Percentiles rank a stretch among this genome's conserved stretches.
These are phyloP conservation scores for Lophius americanus DNA, from an alignment of 2,797 vertebrate genomes.

Conservation along the genomic window DNA sequence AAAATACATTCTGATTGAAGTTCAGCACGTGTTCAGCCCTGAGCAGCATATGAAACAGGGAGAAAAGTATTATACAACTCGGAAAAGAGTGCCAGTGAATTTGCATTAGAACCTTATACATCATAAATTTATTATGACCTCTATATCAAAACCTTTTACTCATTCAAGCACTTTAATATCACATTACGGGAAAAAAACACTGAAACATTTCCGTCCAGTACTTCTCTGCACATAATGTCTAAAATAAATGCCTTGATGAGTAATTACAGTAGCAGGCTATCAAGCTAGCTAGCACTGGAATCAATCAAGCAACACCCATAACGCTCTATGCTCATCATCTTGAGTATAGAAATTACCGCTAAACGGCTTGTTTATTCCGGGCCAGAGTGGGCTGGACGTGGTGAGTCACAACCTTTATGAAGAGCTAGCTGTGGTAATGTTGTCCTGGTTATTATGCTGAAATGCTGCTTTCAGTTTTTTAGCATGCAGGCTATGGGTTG, in stretches of 20 bases:
- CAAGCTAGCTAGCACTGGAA: slow-evolving; percentile 38
- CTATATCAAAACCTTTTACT: slow-evolving; percentile 19
- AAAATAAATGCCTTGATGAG: slow-evolving; percentile 28
- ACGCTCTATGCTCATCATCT: slow-evolving; percentile 42
- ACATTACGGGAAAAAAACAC: slow-evolving; percentile 9
- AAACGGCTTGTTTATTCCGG: slow-evolving; percentile 53
- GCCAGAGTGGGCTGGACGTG: slow-evolving; percentile 24
- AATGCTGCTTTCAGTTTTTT: slow-evolving; percentile 51
- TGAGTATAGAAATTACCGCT: slow-evolving; percentile 63
- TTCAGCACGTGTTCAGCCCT: slow-evolving; percentile 14
- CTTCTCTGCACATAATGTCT: not conserved
- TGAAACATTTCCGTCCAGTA: not conserved
- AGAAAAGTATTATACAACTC: slow-evolving; percentile 24
- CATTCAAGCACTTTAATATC: slow-evolving; percentile 3
- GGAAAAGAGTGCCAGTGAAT: slow-evolving; percentile 24
- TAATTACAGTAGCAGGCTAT: slow-evolving; percentile 10
- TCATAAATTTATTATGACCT: slow-evolving; percentile 37
- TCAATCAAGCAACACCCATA: slow-evolving; percentile 49
- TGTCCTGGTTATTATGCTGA: slow-evolving; percentile 68
- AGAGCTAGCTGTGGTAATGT: slow-evolving; percentile 57
- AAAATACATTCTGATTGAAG: slow-evolving; percentile 20
- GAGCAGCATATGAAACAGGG: slow-evolving; percentile 25
- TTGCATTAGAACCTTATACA: slow-evolving; percentile 43
- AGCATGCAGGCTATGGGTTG: slow-evolving; percentile 34
- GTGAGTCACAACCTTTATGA: slow-evolving; percentile 73